Conservation (phyloP, 2,797 vertebrate species). For the Menidia menidia region DNA sequence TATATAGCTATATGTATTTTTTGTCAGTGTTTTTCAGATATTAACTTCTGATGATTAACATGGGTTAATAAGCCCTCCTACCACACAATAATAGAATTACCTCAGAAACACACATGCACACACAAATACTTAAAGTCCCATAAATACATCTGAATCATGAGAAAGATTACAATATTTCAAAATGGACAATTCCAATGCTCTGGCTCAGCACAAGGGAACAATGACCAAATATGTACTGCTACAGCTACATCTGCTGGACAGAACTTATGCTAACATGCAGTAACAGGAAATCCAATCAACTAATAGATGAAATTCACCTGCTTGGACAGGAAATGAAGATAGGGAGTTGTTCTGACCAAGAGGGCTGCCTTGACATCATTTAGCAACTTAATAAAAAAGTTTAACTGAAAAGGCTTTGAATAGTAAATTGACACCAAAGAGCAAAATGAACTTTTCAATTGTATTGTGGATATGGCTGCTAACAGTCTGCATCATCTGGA, state of each 20-base stretch:
- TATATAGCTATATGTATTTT: too few relatives aligned
- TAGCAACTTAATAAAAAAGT: not conserved
- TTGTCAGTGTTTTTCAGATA: too few relatives aligned
- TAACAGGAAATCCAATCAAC: conserved; percentile 53
- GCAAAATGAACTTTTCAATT: not conserved
- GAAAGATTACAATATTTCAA: too few relatives aligned
- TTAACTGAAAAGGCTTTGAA: conserved; percentile 5
- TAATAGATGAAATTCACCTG: conserved; percentile 72
- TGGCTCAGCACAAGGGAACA: too few relatives aligned
- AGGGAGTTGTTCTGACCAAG: conserved; percentile 19
- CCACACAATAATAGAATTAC: too few relatives aligned
- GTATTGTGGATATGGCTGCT: conserved; percentile 42
- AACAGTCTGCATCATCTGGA: conserved; percentile 14
- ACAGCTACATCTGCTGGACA: conserved; percentile 48
- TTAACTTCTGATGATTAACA: too few relatives aligned
- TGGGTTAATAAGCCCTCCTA: too few relatives aligned
- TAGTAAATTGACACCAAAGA: conserved; percentile 50
- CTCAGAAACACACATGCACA: too few relatives aligned
- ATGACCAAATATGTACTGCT: not conserved
- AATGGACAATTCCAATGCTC: too few relatives aligned
- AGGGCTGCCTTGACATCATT: not conserved
- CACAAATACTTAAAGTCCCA: too few relatives aligned
- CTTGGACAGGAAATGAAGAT: conserved; percentile 22
- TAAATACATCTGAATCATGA: too few relatives aligned
- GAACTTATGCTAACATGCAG: not conserved